Evolutionary conservation across 1,140 invertebrate genomes (phyloP).

Genomic region (Anadara kagoshimensis): DNA sequence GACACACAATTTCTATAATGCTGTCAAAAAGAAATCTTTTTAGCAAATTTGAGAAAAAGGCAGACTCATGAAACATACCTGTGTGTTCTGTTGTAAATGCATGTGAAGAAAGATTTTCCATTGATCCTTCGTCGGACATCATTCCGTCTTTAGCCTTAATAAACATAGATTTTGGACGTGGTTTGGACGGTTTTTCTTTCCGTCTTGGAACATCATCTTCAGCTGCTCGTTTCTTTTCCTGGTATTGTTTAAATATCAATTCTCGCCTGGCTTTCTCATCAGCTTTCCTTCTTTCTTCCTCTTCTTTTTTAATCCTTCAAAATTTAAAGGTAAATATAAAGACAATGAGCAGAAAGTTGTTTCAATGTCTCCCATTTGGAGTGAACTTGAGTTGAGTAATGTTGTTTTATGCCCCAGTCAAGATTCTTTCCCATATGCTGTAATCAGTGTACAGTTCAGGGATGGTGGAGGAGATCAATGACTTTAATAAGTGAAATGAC

Average conservation of each 20-base stretch:
- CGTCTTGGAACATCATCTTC: constrained; percentile 74
- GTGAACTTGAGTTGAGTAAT: too few relatives aligned
- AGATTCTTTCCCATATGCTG: too few relatives aligned
- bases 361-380: not conserved
- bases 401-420: too few relatives aligned
- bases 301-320: constrained; percentile 89
- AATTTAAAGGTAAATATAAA: not conserved
- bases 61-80: too few relatives aligned
- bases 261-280: constrained; percentile 91
- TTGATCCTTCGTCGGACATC: constrained; percentile 14
- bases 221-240: constrained; percentile 94
- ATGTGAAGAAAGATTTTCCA: constrained; percentile 41
- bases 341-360: not conserved
- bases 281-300: constrained; percentile 88
- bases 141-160: constrained; percentile 30
- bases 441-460: too few relatives aligned
- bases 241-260: constrained; percentile 94
- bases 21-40: too few relatives aligned
- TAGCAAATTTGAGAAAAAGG: too few relatives aligned
- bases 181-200: constrained; percentile 30
- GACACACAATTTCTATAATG: too few relatives aligned
- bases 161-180: constrained; percentile 64
- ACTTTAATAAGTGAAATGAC: too few relatives aligned
- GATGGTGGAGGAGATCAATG: too few relatives aligned
- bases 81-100: constrained; percentile 13